Evolutionary conservation across 2,888 invertebrate genomes (phyloP).

Genomic region (Ferdinandea cuprea): DNA sequence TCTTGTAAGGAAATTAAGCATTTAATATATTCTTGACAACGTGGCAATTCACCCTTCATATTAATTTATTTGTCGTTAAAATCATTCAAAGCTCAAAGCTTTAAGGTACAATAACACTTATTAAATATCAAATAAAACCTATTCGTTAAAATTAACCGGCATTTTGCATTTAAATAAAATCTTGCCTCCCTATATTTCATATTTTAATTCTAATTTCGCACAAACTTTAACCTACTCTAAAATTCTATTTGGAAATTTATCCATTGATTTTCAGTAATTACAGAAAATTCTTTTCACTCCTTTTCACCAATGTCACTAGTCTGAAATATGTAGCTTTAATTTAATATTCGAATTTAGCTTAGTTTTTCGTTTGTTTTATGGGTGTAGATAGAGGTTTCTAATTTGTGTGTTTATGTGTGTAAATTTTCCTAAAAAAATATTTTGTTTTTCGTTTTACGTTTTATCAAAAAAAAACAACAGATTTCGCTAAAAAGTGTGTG

Average conservation of each 20-base stretch:
- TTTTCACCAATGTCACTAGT: conserved; percentile 18
- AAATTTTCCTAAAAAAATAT: conserved; percentile 54
- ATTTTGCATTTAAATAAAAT: conserved; percentile 13
- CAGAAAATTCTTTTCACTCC: conserved; percentile 10
- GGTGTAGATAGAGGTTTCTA: conserved; percentile 19
- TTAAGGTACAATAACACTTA: no score
- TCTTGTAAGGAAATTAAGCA: no score
- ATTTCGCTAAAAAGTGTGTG: conserved; percentile 28
- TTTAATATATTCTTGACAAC: no score
- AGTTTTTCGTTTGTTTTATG: conserved; percentile 14
- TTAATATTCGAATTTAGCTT: background rate
- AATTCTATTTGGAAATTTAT: conserved; percentile 26
- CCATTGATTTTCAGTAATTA: conserved; percentile 22
- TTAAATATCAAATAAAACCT: no score
- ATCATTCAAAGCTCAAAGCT: no score
- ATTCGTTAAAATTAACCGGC: background rate
- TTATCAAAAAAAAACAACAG: background rate
- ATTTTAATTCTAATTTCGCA: conserved; percentile 22
- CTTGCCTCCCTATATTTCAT: background rate
- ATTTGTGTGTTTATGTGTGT: conserved; percentile 41
- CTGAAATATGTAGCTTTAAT: conserved; percentile 24
- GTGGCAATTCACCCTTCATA: no score
- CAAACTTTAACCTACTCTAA: conserved; percentile 24
- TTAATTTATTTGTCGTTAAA: no score
- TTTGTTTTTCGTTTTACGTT: conserved; percentile 13